Evolutionary conservation across 2,797 vertebrate species (phyloP).

Genomic region (Gila robusta): DNA sequence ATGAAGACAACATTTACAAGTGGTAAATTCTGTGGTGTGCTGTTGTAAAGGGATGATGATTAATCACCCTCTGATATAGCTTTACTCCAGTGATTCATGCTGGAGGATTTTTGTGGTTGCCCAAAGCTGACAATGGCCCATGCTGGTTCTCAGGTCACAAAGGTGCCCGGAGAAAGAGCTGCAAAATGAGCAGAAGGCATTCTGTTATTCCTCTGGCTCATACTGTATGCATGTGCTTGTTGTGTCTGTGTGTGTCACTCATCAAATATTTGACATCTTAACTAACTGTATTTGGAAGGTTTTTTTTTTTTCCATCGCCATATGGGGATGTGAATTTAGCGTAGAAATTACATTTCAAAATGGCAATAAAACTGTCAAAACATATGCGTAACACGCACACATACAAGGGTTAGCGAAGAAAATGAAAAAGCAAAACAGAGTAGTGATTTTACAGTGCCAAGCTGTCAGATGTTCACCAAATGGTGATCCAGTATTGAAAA

Average conservation of each 20-base stretch:
- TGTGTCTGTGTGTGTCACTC: constrained; percentile 16
- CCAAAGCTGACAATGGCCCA: constrained; percentile 26
- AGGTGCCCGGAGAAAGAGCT: neutral
- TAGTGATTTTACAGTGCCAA: constrained; percentile 3
- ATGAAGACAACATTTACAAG: neutral
- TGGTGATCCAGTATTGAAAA: constrained; percentile 22
- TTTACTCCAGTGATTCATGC: constrained; percentile 15
- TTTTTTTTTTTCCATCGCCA: neutral
- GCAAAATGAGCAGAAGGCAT: constrained; percentile 30
- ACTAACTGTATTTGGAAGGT: neutral
- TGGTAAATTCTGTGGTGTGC: neutral
- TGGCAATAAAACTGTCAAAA: constrained; percentile 11
- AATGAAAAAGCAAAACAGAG: constrained; percentile 37
- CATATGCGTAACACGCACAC: neutral
- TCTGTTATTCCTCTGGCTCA: constrained; percentile 21
- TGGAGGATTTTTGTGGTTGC: neutral
- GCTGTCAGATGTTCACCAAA: constrained; percentile 35
- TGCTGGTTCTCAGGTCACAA: neutral
- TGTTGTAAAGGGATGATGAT: neutral
- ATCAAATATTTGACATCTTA: constrained; percentile 9
- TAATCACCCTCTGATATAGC: neutral
- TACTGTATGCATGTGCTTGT: constrained; percentile 29
- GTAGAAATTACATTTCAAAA: neutral
- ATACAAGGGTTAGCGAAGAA: constrained; percentile 16
- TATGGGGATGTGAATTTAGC: constrained; percentile 6